Evolutionary conservation across 2,888 invertebrate species (phyloP).

Genomic region (Amphipyra tragopoginis): DNA sequence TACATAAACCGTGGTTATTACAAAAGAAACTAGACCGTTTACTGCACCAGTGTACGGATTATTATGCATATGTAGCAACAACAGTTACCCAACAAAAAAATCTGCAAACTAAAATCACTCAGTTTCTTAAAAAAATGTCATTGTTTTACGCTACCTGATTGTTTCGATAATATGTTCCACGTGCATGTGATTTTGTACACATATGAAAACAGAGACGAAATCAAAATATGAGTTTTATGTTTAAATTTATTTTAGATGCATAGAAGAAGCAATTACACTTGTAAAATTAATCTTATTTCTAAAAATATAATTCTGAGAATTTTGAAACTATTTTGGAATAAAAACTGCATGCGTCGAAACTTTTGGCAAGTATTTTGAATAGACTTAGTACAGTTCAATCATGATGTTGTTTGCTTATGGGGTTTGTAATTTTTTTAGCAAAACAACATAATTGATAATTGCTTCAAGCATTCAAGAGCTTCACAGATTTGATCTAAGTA

Average conservation of each 20-base stretch:
- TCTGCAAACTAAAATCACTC: constrained; percentile 1
- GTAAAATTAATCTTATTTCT: constrained; percentile 1
- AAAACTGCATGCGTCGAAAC: constrained; percentile 8
- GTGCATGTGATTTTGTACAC: background rate
- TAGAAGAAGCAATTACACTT: background rate
- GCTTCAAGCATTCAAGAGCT: too few relatives aligned
- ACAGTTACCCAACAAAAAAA: constrained; percentile 1
- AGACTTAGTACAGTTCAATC: background rate
- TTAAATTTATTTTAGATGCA: background rate
- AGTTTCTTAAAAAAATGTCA: constrained; percentile 7
- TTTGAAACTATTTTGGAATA: constrained; percentile 3
- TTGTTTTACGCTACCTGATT: constrained; percentile 3
- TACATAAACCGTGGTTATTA: too few relatives aligned
- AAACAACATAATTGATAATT: too few relatives aligned
- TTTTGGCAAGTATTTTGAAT: constrained; percentile 9
- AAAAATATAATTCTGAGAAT: background rate
- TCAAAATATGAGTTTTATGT: too few relatives aligned
- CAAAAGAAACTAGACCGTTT: background rate
- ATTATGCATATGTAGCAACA: background rate
- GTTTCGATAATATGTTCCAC: constrained; percentile 4
- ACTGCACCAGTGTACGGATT: background rate
- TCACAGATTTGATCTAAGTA: too few relatives aligned
- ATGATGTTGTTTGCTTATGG: background rate
- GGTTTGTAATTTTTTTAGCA: background rate
- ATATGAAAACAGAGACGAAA: constrained; percentile 1